Conservation (phyloP, 2,888 invertebrate species). For the Gortyna flavago region DNA sequence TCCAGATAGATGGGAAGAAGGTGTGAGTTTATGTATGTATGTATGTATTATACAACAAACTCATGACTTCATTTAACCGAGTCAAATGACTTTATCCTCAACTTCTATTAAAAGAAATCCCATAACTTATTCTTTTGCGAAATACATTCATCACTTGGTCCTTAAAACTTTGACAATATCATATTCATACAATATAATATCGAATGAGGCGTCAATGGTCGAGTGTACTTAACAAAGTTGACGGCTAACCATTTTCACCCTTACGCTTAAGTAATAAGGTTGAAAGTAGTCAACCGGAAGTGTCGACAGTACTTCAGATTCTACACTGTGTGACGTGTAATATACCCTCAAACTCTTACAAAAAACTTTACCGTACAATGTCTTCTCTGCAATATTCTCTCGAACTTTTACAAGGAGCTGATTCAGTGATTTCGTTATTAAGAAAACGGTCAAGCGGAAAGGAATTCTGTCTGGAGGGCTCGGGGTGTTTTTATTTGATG, state of each 20-base stretch:
- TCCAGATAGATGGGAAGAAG: background rate
- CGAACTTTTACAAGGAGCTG: conserved; percentile 48
- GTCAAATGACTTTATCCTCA: background rate
- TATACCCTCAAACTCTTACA: conserved; percentile 34
- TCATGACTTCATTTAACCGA: background rate
- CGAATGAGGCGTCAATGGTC: conserved; percentile 24
- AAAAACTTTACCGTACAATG: conserved; percentile 54
- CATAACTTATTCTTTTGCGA: conserved; percentile 15
- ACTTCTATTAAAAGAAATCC: conserved; percentile 23
- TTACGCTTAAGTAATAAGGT: conserved; percentile 7
- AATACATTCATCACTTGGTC: conserved; percentile 38
- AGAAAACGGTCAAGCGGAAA: conserved; percentile 49
- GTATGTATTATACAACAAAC: conserved; percentile 3
- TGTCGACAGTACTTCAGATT: conserved; percentile 23
- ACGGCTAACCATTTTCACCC: background rate
- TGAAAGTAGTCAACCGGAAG: conserved; percentile 6
- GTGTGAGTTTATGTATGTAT: background rate
- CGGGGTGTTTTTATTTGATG: background rate
- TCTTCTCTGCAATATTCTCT: conserved; percentile 42
- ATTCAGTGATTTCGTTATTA: conserved; percentile 59
- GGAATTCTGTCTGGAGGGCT: conserved; percentile 1
- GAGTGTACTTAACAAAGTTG: conserved; percentile 4
- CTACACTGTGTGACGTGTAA: conserved; percentile 44
- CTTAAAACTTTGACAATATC: conserved; percentile 58
- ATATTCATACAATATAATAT: conserved; percentile 46